phyloP scores from a whole-genome alignment of 2,113 vertebrate genomes.

The Chloropsis cyanopogon region DNA sequence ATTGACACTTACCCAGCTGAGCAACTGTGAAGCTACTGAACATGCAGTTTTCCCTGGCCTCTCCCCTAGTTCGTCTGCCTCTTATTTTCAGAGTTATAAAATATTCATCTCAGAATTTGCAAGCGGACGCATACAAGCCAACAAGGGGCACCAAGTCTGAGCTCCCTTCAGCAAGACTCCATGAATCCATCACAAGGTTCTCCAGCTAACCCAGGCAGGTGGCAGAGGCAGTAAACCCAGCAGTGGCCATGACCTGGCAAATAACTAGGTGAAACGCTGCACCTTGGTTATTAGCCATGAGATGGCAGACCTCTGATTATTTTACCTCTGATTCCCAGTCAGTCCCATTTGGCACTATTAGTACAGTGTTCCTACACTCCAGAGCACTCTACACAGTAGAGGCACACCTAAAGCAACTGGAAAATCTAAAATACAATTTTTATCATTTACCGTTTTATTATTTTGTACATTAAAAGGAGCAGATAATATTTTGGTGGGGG shows the following conservation, averaged over 20 bases:
- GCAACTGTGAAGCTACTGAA: not conserved
- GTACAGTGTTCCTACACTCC: not conserved
- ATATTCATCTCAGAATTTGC: not conserved
- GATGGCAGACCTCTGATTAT: not conserved
- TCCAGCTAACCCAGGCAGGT: not conserved
- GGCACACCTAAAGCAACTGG: not conserved
- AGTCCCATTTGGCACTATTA: not conserved
- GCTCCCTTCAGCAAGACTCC: not conserved
- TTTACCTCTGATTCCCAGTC: not conserved
- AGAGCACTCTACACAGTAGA: not conserved
- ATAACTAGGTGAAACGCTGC: not conserved
- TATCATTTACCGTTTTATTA: not conserved
- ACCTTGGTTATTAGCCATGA: not conserved
- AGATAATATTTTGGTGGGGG: accelerated
- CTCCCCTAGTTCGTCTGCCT: not conserved
- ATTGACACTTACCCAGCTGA: not conserved
- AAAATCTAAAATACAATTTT: not conserved
- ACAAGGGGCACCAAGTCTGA: not conserved
- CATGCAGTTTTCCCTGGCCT: accelerated
- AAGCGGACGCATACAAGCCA: not conserved
- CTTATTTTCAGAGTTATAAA: not conserved
- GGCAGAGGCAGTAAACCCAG: not conserved
- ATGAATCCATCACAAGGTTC: not conserved
- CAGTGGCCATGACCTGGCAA: not conserved
- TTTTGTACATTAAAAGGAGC: not conserved